Percentiles rank a stretch among this genome's conserved stretches.
These are phyloP conservation scores for Cyanistes caeruleus DNA, from an alignment of 2,113 vertebrate species.

Conservation along the genomic window DNA sequence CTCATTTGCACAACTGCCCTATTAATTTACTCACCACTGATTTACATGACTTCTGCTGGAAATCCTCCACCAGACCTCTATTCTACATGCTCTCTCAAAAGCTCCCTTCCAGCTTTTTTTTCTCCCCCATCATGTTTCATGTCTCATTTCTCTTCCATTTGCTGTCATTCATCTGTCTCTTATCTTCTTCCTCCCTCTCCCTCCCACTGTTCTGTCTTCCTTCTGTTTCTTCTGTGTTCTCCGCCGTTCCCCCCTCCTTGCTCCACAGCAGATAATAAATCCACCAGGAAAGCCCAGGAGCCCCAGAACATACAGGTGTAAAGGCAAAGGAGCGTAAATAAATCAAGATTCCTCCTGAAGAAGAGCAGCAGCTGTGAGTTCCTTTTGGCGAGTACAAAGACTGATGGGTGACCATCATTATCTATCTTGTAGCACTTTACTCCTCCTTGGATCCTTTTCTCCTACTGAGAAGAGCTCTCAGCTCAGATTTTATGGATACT, in stretches of 20 bases:
- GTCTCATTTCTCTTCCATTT: constrained; percentile 54
- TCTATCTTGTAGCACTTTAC: not conserved
- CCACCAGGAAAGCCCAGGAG: constrained; percentile 13
- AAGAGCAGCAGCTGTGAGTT: constrained; percentile 25
- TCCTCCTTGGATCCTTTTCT: not conserved
- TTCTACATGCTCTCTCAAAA: constrained; percentile 17
- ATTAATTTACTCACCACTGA: constrained; percentile 79
- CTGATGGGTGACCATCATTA: constrained; percentile 42
- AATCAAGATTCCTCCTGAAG: not conserved
- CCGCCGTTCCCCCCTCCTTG: constrained; percentile 28
- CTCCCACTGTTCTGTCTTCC: constrained; percentile 46
- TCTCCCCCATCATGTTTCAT: constrained; percentile 20
- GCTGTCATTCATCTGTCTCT: constrained; percentile 59
- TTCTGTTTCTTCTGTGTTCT: constrained; percentile 32
- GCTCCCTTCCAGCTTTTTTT: constrained; percentile 13
- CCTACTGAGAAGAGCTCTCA: not conserved
- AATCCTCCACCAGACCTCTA: constrained; percentile 48
- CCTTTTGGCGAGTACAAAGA: not conserved
- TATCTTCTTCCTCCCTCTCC: constrained; percentile 31
- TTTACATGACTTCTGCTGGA: constrained; percentile 72
- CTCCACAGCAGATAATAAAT: constrained; percentile 66
- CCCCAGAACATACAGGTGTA: constrained; percentile 19
- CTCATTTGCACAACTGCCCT: constrained; percentile 76
- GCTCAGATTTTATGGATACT: not conserved
- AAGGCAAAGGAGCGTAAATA: constrained; percentile 16